Evolutionary conservation across 2,888 invertebrate species (phyloP).

Genomic region (Hydroisotoma schaefferi): DNA sequence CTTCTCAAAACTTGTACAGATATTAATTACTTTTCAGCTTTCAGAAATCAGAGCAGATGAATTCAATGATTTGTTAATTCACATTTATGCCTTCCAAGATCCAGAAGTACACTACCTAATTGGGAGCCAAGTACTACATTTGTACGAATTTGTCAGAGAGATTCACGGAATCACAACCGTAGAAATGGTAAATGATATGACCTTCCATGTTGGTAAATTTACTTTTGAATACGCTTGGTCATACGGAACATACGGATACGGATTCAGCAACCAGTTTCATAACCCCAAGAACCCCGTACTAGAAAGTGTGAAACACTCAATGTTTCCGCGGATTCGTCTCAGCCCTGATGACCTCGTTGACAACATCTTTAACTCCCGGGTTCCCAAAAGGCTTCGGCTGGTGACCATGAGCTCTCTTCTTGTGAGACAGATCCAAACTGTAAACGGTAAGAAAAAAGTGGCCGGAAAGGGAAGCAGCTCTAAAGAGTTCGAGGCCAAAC

Average conservation of each 20-base stretch:
- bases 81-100: slow-evolving; percentile 43
- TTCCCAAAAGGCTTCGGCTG: slow-evolving; percentile 29
- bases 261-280: slow-evolving; percentile 36
- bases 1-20: neutral
- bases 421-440: slow-evolving; percentile 13
- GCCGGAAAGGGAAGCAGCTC: neutral
- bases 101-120: slow-evolving; percentile 35
- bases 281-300: slow-evolving; percentile 30
- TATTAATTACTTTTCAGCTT: slow-evolving; percentile 7
- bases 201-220: slow-evolving; percentile 23
- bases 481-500: slow-evolving; percentile 21
- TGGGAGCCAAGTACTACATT: slow-evolving; percentile 29
- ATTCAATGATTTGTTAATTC: slow-evolving; percentile 34
- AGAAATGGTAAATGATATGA: slow-evolving; percentile 29
- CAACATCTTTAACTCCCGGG: slow-evolving; percentile 22
- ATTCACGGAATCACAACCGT: slow-evolving; percentile 31
- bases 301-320: slow-evolving; percentile 35
- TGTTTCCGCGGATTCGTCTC: slow-evolving; percentile 38
- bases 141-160: slow-evolving; percentile 32
- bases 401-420: slow-evolving; percentile 34
- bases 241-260: slow-evolving; percentile 40
- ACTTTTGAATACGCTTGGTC: slow-evolving; percentile 37
- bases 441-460: neutral
- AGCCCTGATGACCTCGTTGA: slow-evolving; percentile 32
- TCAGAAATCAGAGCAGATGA: slow-evolving; percentile 30